phyloP scores from a whole-genome alignment of 2,797 vertebrate species.

The Acrossocheilus wenchowensis region DNA sequence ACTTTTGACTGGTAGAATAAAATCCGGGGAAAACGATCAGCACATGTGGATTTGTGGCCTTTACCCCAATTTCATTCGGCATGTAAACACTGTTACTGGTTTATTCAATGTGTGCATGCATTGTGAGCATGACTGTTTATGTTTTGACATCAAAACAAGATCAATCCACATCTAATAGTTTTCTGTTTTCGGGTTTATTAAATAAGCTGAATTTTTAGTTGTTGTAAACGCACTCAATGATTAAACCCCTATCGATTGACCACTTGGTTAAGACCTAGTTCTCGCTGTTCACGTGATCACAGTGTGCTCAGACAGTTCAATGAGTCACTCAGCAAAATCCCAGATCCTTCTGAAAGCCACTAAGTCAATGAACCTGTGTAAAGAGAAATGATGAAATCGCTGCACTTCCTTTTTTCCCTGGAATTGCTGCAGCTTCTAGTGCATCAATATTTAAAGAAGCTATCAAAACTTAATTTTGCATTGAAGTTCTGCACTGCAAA shows the following conservation, averaged over 20 bases:
- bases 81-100: background rate
- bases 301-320: background rate
- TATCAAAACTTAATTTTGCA: background rate
- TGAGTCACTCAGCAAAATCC: background rate
- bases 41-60: background rate
- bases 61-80: background rate
- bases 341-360: background rate
- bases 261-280: background rate
- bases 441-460: constrained; percentile 2
- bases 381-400: constrained; percentile 11
- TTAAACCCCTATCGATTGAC: background rate
- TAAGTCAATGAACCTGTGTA: background rate
- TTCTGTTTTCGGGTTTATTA: background rate
- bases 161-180: background rate
- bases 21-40: background rate
- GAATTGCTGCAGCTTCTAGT: background rate
- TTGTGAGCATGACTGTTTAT: background rate
- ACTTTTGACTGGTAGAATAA: background rate
- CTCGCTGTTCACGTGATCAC: background rate
- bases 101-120: background rate
- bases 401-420: background rate
- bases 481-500: background rate
- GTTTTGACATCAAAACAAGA: background rate
- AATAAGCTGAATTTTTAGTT: background rate
- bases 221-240: background rate